Conservation (phyloP, 2,113 vertebrate genomes). For the Egretta garzetta region DNA sequence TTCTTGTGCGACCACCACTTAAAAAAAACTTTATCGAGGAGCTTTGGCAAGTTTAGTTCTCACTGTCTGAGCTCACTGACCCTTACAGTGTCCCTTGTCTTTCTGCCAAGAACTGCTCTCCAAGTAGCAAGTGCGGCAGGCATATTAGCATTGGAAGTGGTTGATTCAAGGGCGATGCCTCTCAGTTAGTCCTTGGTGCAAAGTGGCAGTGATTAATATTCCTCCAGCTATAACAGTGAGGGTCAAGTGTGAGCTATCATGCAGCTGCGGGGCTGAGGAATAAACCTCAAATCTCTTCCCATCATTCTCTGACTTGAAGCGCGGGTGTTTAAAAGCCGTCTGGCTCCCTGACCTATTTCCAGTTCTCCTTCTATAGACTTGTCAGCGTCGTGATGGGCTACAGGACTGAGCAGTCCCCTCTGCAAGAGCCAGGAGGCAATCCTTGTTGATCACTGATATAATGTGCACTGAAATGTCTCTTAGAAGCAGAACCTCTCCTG, state of each 20-base stretch:
- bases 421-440: background rate
- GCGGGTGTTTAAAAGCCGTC: background rate
- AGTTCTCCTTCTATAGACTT: background rate
- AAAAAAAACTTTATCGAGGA: background rate
- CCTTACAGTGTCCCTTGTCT: background rate
- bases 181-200: background rate
- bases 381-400: background rate
- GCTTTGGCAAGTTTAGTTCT: background rate
- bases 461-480: background rate
- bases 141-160: background rate
- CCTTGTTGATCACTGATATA: background rate
- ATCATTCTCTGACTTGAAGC: background rate
- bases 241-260: background rate
- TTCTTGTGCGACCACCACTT: background rate
- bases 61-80: background rate
- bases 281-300: background rate
- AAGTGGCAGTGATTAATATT: background rate
- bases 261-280: background rate
- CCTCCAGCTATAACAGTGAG: background rate
- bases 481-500: background rate
- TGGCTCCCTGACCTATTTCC: background rate
- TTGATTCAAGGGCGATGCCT: background rate
- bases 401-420: background rate
- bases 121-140: background rate
- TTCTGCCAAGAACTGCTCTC: background rate